Conservation (phyloP, 2,113 vertebrate species). For the Cololabis saira region DNA sequence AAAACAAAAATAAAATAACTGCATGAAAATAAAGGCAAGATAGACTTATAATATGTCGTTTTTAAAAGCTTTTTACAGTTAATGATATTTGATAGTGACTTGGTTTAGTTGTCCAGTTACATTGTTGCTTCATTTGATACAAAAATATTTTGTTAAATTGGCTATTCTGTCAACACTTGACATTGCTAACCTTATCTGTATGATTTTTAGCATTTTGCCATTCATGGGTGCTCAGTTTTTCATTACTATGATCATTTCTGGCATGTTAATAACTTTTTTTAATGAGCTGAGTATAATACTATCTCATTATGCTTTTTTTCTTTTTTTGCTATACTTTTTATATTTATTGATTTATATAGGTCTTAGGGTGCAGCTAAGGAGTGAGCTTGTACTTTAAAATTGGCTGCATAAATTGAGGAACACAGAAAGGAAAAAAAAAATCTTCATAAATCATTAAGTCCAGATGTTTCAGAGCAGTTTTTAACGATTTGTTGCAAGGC, state of each 20-base stretch:
- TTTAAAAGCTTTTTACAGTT: slow-evolving; percentile 8
- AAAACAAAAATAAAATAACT: too few species aligned
- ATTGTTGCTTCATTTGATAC: neutral
- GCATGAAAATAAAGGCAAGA: slow-evolving; percentile 24
- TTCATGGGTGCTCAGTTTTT: neutral
- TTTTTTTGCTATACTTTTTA: neutral
- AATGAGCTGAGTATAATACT: neutral
- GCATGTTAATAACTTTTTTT: slow-evolving; percentile 10
- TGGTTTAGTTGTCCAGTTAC: slow-evolving; percentile 5
- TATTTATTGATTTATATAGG: slow-evolving; percentile 13
- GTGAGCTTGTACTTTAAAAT: slow-evolving; percentile 30
- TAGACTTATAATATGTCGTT: neutral
- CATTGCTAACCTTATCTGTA: too few species aligned
- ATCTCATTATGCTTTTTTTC: neutral
- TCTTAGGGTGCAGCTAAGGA: slow-evolving; percentile 53
- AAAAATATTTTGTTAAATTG: neutral
- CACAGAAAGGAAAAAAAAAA: neutral
- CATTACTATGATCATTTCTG: neutral
- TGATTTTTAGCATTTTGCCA: neutral
- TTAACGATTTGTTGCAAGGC: slow-evolving; percentile 24
- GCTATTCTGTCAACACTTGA: too few species aligned
- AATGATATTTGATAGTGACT: neutral
- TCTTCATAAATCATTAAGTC: slow-evolving; percentile 14
- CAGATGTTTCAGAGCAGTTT: slow-evolving; percentile 44
- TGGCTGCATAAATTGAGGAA: slow-evolving; percentile 30